Percentiles rank a stretch among this genome's conserved stretches.
Evolutionary conservation across 2,113 vertebrate genomes (phyloP).

Genomic region (Brachypodius melanocephalos): DNA sequence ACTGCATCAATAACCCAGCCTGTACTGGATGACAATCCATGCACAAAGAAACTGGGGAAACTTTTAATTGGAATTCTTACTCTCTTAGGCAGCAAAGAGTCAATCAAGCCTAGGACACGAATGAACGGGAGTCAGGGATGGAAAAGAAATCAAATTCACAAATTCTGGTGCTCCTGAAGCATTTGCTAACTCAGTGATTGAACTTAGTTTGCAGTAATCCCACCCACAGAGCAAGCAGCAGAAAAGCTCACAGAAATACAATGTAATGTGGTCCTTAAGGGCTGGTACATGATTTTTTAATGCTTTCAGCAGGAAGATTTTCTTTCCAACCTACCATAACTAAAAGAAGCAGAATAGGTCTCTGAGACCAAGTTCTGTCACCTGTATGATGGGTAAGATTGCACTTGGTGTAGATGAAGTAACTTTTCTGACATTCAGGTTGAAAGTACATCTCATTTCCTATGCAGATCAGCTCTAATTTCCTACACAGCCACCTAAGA

Average conservation of each 20-base stretch:
- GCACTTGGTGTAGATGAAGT: background rate
- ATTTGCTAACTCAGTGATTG: background rate
- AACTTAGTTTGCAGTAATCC: background rate
- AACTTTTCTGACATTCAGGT: background rate
- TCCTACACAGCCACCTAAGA: background rate
- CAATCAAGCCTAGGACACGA: background rate
- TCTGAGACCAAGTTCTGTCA: background rate
- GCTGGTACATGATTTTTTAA: background rate
- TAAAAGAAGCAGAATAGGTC: background rate
- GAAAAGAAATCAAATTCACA: background rate
- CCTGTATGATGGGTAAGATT: background rate
- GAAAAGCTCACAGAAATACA: background rate
- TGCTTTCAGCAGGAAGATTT: background rate
- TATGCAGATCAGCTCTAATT: conserved; percentile 45
- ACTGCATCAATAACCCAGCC: background rate
- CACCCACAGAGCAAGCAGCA: background rate
- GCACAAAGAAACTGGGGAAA: background rate
- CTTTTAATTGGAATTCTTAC: background rate
- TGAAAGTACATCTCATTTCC: conserved; percentile 19
- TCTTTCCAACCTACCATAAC: background rate
- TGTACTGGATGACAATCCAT: background rate
- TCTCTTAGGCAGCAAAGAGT: background rate
- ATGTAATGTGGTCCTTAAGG: background rate
- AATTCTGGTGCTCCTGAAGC: background rate
- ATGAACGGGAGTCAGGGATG: accelerated